phyloP scores from a whole-genome alignment of 2,888 invertebrate species.

The Selenia dentaria region DNA sequence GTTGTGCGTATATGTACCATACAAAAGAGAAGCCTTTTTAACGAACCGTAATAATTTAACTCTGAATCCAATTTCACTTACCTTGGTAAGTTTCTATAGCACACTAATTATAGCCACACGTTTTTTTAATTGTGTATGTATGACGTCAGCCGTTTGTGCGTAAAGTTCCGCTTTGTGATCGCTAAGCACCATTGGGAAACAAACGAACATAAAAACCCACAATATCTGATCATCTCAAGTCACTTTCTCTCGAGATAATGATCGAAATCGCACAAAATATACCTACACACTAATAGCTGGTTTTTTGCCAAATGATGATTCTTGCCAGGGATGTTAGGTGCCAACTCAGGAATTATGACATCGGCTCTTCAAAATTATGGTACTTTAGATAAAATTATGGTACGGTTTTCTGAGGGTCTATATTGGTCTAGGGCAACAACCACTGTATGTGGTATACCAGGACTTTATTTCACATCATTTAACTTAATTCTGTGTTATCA shows the following conservation, averaged over 20 bases:
- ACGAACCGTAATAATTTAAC: constrained; percentile 8
- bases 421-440: too few relatives aligned
- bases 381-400: too few relatives aligned
- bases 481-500: too few relatives aligned
- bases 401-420: too few relatives aligned
- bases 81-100: constrained; percentile 8
- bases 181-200: constrained; percentile 13
- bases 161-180: constrained; percentile 20
- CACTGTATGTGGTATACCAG: too few relatives aligned
- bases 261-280: constrained; percentile 32
- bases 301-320: constrained; percentile 15
- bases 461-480: too few relatives aligned
- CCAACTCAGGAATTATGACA: too few relatives aligned
- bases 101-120: not conserved
- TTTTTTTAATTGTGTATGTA: constrained; percentile 5
- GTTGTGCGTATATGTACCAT: constrained; percentile 6
- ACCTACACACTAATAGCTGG: constrained; percentile 23
- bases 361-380: too few relatives aligned
- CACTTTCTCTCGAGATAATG: constrained; percentile 37
- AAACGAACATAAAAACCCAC: constrained; percentile 26
- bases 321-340: too few relatives aligned
- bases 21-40: constrained; percentile 13
- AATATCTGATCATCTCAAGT: constrained; percentile 28
- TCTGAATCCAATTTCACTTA: constrained; percentile 13
- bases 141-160: constrained; percentile 3